phyloP scores from a whole-genome alignment of 2,888 invertebrate genomes.

The Chymomyza amoena region DNA sequence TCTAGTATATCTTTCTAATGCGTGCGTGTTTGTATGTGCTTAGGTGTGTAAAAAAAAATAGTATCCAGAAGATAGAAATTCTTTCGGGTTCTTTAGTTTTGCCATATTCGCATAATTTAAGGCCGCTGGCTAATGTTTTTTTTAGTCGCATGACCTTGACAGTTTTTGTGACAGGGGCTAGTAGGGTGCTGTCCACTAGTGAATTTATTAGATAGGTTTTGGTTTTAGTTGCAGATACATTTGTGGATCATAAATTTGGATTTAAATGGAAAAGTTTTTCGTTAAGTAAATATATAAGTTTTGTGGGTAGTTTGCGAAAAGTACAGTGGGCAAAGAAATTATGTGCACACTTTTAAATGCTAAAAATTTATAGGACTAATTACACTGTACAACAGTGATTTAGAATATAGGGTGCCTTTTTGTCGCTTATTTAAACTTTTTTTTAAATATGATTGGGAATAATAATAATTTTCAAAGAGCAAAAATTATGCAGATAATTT shows the following conservation, averaged over 20 bases:
- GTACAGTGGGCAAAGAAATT: not conserved
- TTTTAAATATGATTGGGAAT: no score
- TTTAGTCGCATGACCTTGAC: not conserved
- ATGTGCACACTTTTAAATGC: no score
- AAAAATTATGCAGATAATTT: no score
- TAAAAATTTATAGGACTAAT: no score
- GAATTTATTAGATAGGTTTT: not conserved
- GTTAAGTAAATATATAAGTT: not conserved
- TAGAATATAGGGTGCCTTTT: no score
- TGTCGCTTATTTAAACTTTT: no score
- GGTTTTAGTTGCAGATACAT: not conserved
- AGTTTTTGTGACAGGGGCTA: not conserved
- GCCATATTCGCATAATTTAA: not conserved
- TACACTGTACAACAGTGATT: no score
- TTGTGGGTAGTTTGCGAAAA: not conserved
- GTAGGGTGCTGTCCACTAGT: not conserved
- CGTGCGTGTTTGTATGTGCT: not conserved
- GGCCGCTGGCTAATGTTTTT: not conserved
- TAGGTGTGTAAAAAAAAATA: not conserved
- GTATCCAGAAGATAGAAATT: not conserved
- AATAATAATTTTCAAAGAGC: no score
- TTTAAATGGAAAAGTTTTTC: not conserved
- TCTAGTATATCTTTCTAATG: not conserved
- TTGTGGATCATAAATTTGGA: not conserved
- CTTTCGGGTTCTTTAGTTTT: not conserved